phyloP scores from a whole-genome alignment of 2,113 vertebrate species.

The Hassar affinis region DNA sequence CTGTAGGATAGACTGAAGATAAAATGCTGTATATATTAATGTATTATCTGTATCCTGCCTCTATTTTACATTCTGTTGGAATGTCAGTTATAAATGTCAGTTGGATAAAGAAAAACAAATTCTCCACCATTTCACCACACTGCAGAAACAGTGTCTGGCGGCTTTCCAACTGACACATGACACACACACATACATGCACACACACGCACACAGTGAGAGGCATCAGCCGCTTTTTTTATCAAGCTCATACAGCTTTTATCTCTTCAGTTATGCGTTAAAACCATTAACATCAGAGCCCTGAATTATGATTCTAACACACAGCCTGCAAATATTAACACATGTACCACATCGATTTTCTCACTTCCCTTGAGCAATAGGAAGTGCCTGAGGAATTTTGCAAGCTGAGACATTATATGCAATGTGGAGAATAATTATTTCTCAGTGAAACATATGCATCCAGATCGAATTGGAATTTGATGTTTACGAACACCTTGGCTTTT shows the following conservation, averaged over 20 bases:
- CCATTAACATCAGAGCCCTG: conserved; percentile 31
- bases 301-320: conserved; percentile 43
- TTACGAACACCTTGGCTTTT: not conserved
- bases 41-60: not conserved
- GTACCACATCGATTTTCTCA: conserved; percentile 47
- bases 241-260: conserved; percentile 22
- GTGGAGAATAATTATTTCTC: not conserved
- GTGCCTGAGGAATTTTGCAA: conserved; percentile 21
- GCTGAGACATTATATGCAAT: conserved; percentile 11
- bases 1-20: not conserved
- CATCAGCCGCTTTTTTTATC: conserved; percentile 1
- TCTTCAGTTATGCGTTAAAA: conserved; percentile 19
- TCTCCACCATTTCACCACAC: conserved; percentile 22
- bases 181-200: conserved; percentile 22
- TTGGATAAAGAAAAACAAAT: not conserved
- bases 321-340: conserved; percentile 47
- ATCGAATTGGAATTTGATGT: not conserved
- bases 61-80: not conserved
- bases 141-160: conserved; percentile 25
- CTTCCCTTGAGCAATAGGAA: conserved; percentile 26
- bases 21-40: not conserved
- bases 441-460: not conserved
- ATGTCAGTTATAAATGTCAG: conserved; percentile 9
- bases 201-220: not conserved
- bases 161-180: conserved; percentile 13